Evolutionary conservation across 2,113 vertebrate species (phyloP), one percentile per base, ranked within the genome.

Genomic region (Dipodomys stephensi): DNA sequence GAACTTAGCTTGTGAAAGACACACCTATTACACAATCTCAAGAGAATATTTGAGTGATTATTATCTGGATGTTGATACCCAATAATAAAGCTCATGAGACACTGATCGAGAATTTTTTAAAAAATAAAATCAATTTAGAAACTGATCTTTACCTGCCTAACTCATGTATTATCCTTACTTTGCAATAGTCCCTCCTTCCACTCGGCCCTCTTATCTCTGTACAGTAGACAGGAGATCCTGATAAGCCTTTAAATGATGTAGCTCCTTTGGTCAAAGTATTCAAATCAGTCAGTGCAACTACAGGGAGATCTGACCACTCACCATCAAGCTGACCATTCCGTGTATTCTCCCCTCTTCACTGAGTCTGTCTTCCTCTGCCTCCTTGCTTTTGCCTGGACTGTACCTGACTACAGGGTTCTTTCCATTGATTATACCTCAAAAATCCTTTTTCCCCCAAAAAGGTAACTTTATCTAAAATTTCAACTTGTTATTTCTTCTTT

Each of bases 321-420:
- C 32, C 15, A n/a, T 27, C 72, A 30, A 0, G 30, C 32, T 44
- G 7, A 19, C 27, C 46, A 2, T 30, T 88, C 11, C 32, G 71
- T 65, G 1, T 0, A 1, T 22, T 91, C 4, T 18, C 8, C 11
- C 13, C 1, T 35, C 30, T 2, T 44, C n/a, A 22, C 6, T 39
- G 20, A 20, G 46, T 19, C 13, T 22, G 32, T 35, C 27, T 3
- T 2, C 9, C 60, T 67, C 32, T 30, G 16, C 23, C 28, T 28
- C 22, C 64, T 71, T 9, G 22, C 7, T 77, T 60, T 91, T 49
- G 7, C 53, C 39, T 53, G 8, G 57, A 87, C 25, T 6, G 4
- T 20, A 19, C 60, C 69, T 49, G 16, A 18, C 6, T 7, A 10
- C 11, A 9, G 27, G 16, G 11, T 10, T 73, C 6, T 65, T 30